Percentiles rank a stretch among this genome's conserved stretches.
phyloP scores from a whole-genome alignment of 2,113 vertebrate species.

The Podocnemis expansa region DNA sequence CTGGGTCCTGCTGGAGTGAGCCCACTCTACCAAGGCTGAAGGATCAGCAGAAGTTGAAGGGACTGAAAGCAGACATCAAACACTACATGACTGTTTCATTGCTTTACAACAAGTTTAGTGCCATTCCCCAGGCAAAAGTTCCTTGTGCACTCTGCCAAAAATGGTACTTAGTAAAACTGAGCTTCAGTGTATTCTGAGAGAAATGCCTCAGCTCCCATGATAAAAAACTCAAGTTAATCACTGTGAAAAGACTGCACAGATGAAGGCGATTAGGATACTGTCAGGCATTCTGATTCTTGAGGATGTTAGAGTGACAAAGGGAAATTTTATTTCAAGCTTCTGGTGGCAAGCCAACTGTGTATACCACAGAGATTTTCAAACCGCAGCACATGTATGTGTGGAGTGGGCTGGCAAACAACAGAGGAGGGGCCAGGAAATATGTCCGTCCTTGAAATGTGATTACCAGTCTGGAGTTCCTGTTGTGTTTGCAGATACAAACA shows the following conservation, averaged over 20 bases:
- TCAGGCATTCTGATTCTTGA: background rate
- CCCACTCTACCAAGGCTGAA: background rate
- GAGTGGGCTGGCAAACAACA: background rate
- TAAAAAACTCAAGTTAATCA: background rate
- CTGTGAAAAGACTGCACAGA: background rate
- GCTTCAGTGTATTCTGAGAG: background rate
- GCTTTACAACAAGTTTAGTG: background rate
- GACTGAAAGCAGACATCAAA: background rate
- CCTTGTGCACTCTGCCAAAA: background rate
- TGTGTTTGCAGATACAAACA: background rate
- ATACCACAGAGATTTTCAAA: background rate
- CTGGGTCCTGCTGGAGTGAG: background rate
- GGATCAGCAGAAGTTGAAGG: background rate
- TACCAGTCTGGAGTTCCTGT: background rate
- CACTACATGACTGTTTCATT: background rate
- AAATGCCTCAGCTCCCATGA: background rate
- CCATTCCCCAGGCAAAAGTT: background rate
- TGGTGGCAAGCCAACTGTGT: background rate
- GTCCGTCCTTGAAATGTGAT: background rate
- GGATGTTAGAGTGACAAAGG: background rate
- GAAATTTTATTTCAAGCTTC: background rate
- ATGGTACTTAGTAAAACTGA: background rate
- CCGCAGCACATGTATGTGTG: background rate
- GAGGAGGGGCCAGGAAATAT: background rate
- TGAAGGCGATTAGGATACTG: background rate